These are phyloP conservation scores for Thunnus maccoyii DNA, from an alignment of 2,113 vertebrate genomes.

Conservation along the genomic window DNA sequence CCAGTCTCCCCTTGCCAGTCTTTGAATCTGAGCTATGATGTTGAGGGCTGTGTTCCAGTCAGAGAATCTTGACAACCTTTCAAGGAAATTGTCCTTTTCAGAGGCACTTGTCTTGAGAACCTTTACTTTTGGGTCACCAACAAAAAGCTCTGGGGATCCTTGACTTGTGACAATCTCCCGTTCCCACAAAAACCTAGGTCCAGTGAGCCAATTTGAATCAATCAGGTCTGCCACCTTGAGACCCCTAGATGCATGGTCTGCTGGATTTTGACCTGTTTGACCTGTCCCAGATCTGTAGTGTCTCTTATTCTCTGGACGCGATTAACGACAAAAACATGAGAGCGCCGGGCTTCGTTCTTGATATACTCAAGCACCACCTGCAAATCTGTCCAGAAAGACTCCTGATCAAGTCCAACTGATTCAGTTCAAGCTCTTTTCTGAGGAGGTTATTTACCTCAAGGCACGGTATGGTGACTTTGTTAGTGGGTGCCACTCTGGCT, in stretches of 20 bases:
- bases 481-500: not conserved
- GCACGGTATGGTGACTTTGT: not conserved
- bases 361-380: not conserved
- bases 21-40: not conserved
- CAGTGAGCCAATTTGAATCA: not conserved
- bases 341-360: not conserved
- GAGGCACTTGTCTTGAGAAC: not conserved
- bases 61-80: not conserved
- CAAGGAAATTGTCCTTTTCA: not conserved
- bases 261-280: slow-evolving; percentile 7
- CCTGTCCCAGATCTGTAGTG: not conserved
- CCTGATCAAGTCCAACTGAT: not conserved
- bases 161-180: not conserved
- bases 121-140: not conserved
- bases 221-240: not conserved
- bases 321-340: not conserved
- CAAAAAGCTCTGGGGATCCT: not conserved
- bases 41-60: not conserved
- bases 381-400: not conserved
- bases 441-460: not conserved
- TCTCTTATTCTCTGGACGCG: slow-evolving; percentile 3
- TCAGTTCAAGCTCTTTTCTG: not conserved
- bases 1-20: not conserved
- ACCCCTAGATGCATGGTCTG: not conserved
- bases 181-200: not conserved